Conservation (phyloP, 2,888 invertebrate genomes). For the Agelastica alni region DNA sequence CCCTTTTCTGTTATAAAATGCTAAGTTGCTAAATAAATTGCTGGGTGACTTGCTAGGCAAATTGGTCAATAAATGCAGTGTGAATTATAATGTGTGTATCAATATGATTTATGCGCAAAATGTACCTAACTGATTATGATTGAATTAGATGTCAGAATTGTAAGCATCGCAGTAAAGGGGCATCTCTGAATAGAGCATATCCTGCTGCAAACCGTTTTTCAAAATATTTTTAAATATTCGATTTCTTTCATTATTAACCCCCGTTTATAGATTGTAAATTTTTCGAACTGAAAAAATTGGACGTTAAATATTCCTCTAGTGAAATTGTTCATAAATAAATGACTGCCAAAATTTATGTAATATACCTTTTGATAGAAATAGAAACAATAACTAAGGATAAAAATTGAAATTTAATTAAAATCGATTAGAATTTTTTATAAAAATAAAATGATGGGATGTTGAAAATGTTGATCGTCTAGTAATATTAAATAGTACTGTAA, state of each 20-base stretch:
- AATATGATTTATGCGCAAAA: too few relatives aligned
- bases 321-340: constrained; percentile 38
- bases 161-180: too few relatives aligned
- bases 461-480: background rate
- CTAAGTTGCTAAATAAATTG: too few relatives aligned
- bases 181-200: too few relatives aligned
- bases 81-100: too few relatives aligned
- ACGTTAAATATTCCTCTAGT: constrained; percentile 16
- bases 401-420: constrained; percentile 28
- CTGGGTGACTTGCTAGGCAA: too few relatives aligned
- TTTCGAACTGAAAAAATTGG: constrained; percentile 30
- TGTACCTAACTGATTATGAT: too few relatives aligned
- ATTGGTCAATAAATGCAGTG: too few relatives aligned
- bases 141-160: too few relatives aligned
- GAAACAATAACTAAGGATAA: constrained; percentile 28
- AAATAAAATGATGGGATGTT: constrained; percentile 4
- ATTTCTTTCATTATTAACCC: background rate
- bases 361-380: constrained; percentile 27
- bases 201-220: too few relatives aligned
- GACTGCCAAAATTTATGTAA: constrained; percentile 45
- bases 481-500: background rate
- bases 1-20: too few relatives aligned
- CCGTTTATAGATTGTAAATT: background rate
- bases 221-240: background rate
- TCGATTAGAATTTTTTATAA: constrained; percentile 16